Evolutionary conservation across 2,888 invertebrate species (phyloP).

Genomic region (Thecocarcelia acutangulata): DNA sequence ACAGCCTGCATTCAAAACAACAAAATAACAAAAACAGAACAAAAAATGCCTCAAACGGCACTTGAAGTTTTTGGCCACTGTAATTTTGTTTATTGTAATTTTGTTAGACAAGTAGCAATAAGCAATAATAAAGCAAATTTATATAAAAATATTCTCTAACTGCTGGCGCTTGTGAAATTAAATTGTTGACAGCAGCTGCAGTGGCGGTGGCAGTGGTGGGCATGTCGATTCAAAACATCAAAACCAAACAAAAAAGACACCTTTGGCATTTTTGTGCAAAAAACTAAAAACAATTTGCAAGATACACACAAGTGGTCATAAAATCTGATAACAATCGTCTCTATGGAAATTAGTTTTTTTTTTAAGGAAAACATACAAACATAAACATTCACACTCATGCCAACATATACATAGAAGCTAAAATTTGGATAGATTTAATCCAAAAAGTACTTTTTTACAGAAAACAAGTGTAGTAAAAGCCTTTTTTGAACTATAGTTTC

Average conservation of each 20-base stretch:
- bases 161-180: constrained; percentile 58
- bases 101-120: constrained; percentile 40
- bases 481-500: too few relatives aligned
- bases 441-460: too few relatives aligned
- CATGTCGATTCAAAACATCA: constrained; percentile 35
- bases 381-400: too few relatives aligned
- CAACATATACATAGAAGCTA: too few relatives aligned
- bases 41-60: constrained; percentile 15
- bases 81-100: constrained; percentile 10
- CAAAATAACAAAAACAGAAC: background rate
- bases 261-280: constrained; percentile 38
- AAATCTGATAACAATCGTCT: constrained; percentile 29
- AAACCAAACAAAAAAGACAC: constrained; percentile 21
- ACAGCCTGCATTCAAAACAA: background rate
- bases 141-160: constrained; percentile 47
- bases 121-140: constrained; percentile 38
- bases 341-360: background rate
- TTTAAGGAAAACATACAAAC: background rate
- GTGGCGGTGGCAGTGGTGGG: constrained; percentile 1
- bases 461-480: too few relatives aligned
- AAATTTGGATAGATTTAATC: too few relatives aligned
- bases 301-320: constrained; percentile 2
- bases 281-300: background rate
- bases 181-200: constrained; percentile 48
- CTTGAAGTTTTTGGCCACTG: constrained; percentile 1